Base-by-base conservation (phyloP, 2,888 invertebrate genomes). In the Brachypalpus laphriformis region DNA sequence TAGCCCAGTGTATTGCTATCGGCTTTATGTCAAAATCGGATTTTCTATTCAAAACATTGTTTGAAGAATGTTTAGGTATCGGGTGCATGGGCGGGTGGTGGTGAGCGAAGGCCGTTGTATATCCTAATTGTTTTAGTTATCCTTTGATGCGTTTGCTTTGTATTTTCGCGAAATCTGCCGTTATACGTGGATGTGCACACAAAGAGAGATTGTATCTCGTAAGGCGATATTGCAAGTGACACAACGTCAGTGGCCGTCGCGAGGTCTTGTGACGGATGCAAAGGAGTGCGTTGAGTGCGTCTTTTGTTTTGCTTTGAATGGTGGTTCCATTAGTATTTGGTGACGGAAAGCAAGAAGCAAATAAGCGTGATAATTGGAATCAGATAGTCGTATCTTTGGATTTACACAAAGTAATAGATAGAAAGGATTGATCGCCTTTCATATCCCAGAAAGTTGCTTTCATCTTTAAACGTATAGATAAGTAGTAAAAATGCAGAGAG, bases 1-100 rank as follows among this genome's bases (percentile, higher is more conserved):
- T 25, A 14, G 18, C n/a, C 31, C 11, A 31, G 18, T 40, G 7
- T 18, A 18, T 16, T 31, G 49, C 14, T 70, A 47, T 31, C 56
- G 56, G 76, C 40, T 20, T 45, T 71, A 45, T 77, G 77, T 66
- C 47, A 57, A 65, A 70, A 37, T 57, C 70, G 18, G 45, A 66
- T 59, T 65, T 71, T 34, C 59, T 28, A 54, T 71, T 65, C 72
- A 66, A 54, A 66, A 31, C 7, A 42, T 16, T 42, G 40, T 54
- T 11, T 25, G 22, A 7, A 5, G 16, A 47, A 14, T 51, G 28
- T 16, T 7, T 49, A 11, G 47, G 9, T 8, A 54, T 40, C 22
- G 4, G 31, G 18, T 8, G 37, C 18, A 1, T 40, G 28, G n/a
- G 51, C 3, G 25, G 28, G 28, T 54, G 8, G 47, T 14, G 18